Conservation (phyloP, 2,888 invertebrate species). For the Drosophila atripex region DNA sequence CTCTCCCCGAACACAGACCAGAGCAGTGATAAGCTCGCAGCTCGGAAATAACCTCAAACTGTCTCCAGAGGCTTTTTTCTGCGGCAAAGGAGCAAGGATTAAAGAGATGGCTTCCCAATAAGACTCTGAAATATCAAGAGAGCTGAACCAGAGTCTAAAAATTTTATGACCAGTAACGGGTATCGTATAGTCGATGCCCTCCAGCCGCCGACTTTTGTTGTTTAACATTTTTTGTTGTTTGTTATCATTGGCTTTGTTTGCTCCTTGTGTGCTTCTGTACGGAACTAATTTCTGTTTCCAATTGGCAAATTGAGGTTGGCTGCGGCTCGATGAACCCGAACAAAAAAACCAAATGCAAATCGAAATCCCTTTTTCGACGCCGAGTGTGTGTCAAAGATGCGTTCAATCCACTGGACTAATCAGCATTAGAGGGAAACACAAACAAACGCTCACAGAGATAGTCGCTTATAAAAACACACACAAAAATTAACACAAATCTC, state of each 20-base stretch:
- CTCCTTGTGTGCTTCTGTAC: not conserved
- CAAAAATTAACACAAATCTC: constrained; percentile 31
- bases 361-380: constrained; percentile 19
- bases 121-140: too few species aligned
- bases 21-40: constrained; percentile 50
- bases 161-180: not conserved
- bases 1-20: not conserved
- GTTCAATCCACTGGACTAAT: constrained; percentile 29
- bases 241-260: constrained; percentile 10
- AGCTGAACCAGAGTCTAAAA: not conserved
- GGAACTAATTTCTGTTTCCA: constrained; percentile 34
- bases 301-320: constrained; percentile 62
- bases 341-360: constrained; percentile 55
- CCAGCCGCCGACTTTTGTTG: not conserved
- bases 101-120: too few species aligned
- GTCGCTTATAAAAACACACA: not conserved
- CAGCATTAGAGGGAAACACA: constrained; percentile 30
- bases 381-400: constrained; percentile 31
- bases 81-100: constrained; percentile 4
- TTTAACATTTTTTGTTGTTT: constrained; percentile 3
- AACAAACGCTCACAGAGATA: constrained; percentile 19
- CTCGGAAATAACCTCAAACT: constrained; percentile 61
- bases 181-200: not conserved
- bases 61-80: constrained; percentile 55
- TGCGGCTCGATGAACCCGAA: constrained; percentile 73